Base-by-base conservation (phyloP, 2,888 invertebrate genomes). In the Prenolepis imparis region DNA sequence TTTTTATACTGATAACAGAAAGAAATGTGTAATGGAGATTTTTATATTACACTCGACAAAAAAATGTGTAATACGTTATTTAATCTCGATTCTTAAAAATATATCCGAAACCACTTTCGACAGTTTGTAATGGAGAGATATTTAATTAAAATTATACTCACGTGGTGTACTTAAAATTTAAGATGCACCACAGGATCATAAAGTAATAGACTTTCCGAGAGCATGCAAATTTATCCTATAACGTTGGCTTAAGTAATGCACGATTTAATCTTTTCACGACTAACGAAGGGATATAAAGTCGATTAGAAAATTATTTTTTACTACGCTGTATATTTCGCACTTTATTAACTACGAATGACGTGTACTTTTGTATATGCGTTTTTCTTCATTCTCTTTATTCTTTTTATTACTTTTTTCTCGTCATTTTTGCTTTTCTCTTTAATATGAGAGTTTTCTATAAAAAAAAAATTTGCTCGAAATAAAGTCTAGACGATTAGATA, bases 201-300 rank as follows among this genome's bases (percentile, higher is more conserved):
- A 72, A 73, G 44, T 72, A 80, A 72, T 72, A 80, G 72, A 72
- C 73, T 72, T 80, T 80, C 59, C 28, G 44, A 80, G 59, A 61
- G 44, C 73, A 80, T 80, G 78, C 78, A 72, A 80, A 80, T 80
- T 80, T 80, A 48, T 21, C 21, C n/a, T 36, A 48, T 80, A 73
- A 80, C 44, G 44, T 80, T 73, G n/a, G 59, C n/a, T 59, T 36
- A 73, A 80, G 44, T 80, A 44, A 80, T 80, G 73, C n/a, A 73
- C 24, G 44, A 80, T 61, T 72, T 80, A 80, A 61, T 44, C 36
- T 80, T 73, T 24, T n/a, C 78, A 36, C 44, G 24, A 64, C 75
- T 64, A n/a, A 64, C 36, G 32, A 59, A 59, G 18, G 15, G 24
- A 80, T 78, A 44, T 57, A 67, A 52, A 32, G 59, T 78, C 78